Percentiles rank a stretch among this genome's conserved stretches.
These are phyloP conservation scores for Coreoperca whiteheadi DNA, from an alignment of 2,113 vertebrate genomes.

Conservation along the genomic window DNA sequence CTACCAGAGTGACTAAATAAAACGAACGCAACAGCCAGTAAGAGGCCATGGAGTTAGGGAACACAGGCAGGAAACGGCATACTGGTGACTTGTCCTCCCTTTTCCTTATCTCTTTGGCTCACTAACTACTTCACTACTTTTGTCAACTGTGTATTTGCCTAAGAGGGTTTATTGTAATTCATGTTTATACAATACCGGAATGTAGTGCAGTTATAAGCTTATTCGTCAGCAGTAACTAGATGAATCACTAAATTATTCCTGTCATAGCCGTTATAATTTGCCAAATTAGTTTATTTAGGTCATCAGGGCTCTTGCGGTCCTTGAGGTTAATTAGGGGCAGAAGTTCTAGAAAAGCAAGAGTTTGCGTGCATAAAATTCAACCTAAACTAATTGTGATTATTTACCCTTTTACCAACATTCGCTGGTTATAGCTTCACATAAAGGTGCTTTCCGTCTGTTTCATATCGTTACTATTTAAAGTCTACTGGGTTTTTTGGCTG, in stretches of 20 bases:
- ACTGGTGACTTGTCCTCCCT: constrained; percentile 24
- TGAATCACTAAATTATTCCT: not conserved
- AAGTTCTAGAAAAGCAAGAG: not conserved
- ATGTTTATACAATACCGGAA: constrained; percentile 46
- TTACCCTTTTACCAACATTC: not conserved
- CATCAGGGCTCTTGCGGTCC: not conserved
- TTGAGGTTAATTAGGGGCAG: not conserved
- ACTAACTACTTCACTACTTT: constrained; percentile 7
- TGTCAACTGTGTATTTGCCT: constrained; percentile 15
- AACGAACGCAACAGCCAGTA: not conserved
- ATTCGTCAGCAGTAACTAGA: not conserved
- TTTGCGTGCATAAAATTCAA: not conserved
- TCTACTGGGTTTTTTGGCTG: not conserved
- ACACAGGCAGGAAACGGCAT: constrained; percentile 57
- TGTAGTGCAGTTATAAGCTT: not conserved
- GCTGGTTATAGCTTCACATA: not conserved
- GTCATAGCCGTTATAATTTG: not conserved
- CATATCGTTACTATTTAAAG: too few relatives aligned
- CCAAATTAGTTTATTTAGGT: not conserved
- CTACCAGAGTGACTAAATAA: constrained; percentile 8
- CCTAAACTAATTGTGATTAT: not conserved
- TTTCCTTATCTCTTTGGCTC: constrained; percentile 53
- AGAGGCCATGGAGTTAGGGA: constrained; percentile 32
- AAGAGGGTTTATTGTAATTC: constrained; percentile 33
- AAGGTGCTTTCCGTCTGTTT: not conserved